Evolutionary conservation across 2,113 vertebrate species (phyloP).

Genomic region (Cepphus grylle): DNA sequence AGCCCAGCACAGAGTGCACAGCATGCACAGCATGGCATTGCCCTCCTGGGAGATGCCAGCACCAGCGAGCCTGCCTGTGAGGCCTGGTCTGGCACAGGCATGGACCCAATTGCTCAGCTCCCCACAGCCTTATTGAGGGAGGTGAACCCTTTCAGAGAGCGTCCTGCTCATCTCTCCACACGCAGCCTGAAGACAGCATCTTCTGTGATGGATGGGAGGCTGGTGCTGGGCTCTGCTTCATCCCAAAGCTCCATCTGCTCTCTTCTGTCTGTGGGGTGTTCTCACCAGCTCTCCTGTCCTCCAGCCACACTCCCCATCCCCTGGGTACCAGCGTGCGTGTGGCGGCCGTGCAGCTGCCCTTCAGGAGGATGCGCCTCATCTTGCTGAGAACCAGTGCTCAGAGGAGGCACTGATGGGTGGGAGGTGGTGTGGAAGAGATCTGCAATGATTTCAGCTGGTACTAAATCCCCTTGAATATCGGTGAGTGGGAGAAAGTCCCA

Average conservation of each 20-base stretch:
- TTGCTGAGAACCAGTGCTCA: neutral
- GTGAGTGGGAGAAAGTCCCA: neutral
- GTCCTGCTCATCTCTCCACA: neutral
- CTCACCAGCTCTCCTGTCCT: neutral
- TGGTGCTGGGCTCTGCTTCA: neutral
- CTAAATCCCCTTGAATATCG: neutral
- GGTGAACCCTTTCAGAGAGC: neutral
- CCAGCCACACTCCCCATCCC: neutral
- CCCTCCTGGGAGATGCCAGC: neutral
- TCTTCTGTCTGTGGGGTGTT: neutral
- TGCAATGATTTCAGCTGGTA: neutral
- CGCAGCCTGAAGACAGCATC: neutral
- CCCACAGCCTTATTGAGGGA: neutral
- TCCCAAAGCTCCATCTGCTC: too few relatives aligned
- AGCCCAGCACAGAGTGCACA: accelerated
- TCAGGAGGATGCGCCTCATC: neutral
- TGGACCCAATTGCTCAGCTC: neutral
- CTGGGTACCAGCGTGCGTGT: accelerated
- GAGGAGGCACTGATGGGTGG: neutral
- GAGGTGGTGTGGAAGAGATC: neutral
- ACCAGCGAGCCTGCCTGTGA: neutral
- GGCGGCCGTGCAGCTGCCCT: neutral
- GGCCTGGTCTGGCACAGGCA: neutral
- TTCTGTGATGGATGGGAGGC: too few relatives aligned
- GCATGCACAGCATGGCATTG: accelerated